These are phyloP conservation scores for Mongoloraphidia duomilia DNA, from an alignment of 2,888 invertebrate genomes.

Conservation along the genomic window DNA sequence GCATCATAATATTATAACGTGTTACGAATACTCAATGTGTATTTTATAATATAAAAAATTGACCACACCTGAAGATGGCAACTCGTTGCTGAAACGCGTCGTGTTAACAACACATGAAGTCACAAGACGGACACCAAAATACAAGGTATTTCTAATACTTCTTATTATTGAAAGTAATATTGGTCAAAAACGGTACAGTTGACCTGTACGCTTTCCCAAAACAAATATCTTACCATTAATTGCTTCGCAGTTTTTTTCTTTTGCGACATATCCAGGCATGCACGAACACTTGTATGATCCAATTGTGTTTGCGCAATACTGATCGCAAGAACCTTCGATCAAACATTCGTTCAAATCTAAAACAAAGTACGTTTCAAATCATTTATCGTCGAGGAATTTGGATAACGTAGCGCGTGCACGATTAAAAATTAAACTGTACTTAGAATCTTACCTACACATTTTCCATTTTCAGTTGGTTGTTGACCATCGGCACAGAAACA, in stretches of 20 bases:
- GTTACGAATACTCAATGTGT: too few relatives aligned
- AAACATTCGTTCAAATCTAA: slow-evolving; percentile 67
- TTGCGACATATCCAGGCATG: slow-evolving; percentile 49
- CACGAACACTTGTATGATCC: slow-evolving; percentile 61
- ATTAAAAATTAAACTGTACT: not conserved
- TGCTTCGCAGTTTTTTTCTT: slow-evolving; percentile 46
- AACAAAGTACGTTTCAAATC: slow-evolving; percentile 8
- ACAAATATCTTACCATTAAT: slow-evolving; percentile 45
- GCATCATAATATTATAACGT: too few relatives aligned
- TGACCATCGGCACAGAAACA: slow-evolving; percentile 64
- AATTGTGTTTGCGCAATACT: slow-evolving; percentile 50
- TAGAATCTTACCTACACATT: slow-evolving; percentile 38
- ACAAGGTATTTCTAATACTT: too few relatives aligned
- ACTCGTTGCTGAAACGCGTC: too few relatives aligned
- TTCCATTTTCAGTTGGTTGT: slow-evolving; percentile 38
- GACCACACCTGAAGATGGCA: too few relatives aligned
- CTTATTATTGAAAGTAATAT: too few relatives aligned
- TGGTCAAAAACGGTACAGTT: too few relatives aligned
- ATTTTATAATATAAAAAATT: too few relatives aligned
- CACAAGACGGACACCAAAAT: too few relatives aligned
- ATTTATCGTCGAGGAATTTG: slow-evolving; percentile 1
- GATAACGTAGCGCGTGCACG: not conserved
- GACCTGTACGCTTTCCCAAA: too few relatives aligned
- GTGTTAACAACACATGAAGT: too few relatives aligned
- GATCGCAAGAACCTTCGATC: slow-evolving; percentile 56